These are phyloP conservation scores for Atractosteus spatula DNA, from an alignment of 2,113 vertebrate genomes.

Conservation along the genomic window DNA sequence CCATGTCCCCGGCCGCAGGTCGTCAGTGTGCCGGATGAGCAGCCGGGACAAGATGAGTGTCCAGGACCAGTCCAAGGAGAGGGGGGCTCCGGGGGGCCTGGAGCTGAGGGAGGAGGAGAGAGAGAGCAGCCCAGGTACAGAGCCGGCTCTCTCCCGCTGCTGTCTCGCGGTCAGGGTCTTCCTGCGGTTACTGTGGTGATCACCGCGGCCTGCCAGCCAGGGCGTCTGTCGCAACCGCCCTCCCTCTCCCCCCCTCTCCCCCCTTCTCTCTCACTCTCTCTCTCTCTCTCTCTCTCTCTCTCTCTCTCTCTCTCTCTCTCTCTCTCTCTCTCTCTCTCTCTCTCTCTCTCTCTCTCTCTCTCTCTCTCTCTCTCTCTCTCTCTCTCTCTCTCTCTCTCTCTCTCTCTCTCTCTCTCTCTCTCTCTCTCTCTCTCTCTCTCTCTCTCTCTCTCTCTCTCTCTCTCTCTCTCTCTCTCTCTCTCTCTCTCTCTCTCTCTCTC, in stretches of 20 bases:
- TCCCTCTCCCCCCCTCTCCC: too few relatives aligned
- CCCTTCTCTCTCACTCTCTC: background rate
- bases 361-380: conserved; percentile 19
- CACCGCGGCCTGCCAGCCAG: too few relatives aligned
- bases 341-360: background rate
- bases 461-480: conserved; percentile 28
- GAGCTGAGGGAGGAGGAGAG: conserved; percentile 68
- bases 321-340: conserved; percentile 27
- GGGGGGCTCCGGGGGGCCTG: conserved; percentile 69
- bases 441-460: background rate
- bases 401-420: background rate
- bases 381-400: conserved; percentile 11
- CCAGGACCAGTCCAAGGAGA: conserved; percentile 85
- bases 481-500: background rate
- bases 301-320: background rate
- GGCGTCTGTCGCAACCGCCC: too few relatives aligned
- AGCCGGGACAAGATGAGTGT: conserved; percentile 84
- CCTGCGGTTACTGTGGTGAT: too few relatives aligned
- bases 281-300: background rate
- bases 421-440: background rate
- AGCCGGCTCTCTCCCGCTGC: too few relatives aligned
- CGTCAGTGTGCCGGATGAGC: conserved; percentile 85
- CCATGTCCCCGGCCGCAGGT: conserved; percentile 49
- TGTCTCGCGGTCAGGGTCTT: too few relatives aligned
- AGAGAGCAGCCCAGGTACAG: conserved; percentile 54